These are phyloP conservation scores for Fragum fragum DNA, from an alignment of 2,888 invertebrate species.

Conservation along the genomic window DNA sequence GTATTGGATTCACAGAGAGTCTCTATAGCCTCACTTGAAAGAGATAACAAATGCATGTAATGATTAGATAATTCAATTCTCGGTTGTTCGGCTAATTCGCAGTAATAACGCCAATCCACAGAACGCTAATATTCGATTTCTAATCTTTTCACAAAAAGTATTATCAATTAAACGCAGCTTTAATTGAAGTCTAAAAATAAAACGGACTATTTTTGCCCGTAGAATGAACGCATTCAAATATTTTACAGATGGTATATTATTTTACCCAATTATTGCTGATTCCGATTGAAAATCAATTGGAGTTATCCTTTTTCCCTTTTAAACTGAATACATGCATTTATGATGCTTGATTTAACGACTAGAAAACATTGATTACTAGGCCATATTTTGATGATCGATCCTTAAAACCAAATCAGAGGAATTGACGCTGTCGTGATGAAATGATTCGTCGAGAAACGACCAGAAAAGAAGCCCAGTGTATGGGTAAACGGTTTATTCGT, in stretches of 20 bases:
- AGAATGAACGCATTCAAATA: background rate
- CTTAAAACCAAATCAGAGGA: too few relatives aligned
- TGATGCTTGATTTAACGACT: too few relatives aligned
- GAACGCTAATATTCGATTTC: constrained; percentile 1
- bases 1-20: background rate
- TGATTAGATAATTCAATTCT: constrained; percentile 4
- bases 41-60: constrained; percentile 12
- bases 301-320: too few relatives aligned
- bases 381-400: too few relatives aligned
- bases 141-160: background rate
- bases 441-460: too few relatives aligned
- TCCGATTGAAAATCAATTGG: background rate
- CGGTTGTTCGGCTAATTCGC: constrained; percentile 18
- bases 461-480: too few relatives aligned
- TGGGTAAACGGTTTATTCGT: too few relatives aligned
- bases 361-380: too few relatives aligned
- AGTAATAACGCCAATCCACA: background rate
- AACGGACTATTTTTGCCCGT: background rate
- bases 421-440: too few relatives aligned
- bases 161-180: constrained; percentile 13
- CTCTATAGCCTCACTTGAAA: constrained; percentile 9
- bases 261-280: constrained; percentile 14
- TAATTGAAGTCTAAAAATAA: constrained; percentile 12
- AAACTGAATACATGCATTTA: too few relatives aligned
- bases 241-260: constrained; percentile 15